phyloP scores from a whole-genome alignment of 2,113 vertebrate species.

The Petroica traversi region DNA sequence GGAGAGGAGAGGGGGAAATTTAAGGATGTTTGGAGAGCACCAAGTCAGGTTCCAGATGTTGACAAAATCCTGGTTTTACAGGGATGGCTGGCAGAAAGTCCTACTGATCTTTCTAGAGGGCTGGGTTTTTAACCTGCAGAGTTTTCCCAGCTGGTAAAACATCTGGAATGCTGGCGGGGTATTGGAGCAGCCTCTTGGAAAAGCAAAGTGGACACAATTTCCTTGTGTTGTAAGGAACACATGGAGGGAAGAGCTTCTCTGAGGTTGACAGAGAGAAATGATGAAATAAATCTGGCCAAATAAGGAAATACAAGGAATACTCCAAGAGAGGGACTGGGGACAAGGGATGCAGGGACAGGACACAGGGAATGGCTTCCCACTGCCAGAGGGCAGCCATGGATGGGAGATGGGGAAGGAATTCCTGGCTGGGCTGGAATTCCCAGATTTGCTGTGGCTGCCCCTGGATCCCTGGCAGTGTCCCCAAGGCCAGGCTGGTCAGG shows the following conservation, averaged over 20 bases:
- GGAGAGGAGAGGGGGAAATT: background rate
- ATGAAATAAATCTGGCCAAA: background rate
- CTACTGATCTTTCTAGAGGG: background rate
- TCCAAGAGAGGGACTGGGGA: background rate
- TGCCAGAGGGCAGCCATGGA: background rate
- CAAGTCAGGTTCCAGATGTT: background rate
- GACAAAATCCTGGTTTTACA: background rate
- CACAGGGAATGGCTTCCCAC: background rate
- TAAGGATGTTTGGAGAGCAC: background rate
- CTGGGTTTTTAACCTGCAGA: background rate
- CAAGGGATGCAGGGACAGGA: background rate
- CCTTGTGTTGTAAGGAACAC: background rate
- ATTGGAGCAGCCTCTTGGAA: background rate
- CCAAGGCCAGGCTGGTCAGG: background rate
- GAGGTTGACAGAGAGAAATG: background rate
- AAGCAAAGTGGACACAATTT: background rate
- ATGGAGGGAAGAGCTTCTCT: background rate
- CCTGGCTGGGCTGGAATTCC: background rate
- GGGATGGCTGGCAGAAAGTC: background rate
- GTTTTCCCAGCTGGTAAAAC: background rate
- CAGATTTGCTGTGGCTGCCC: background rate
- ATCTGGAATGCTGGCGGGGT: background rate
- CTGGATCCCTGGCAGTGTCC: background rate
- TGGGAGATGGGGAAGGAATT: background rate
- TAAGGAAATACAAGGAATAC: background rate